A percentile compares a stretch with the other conserved stretches of the same genome.
Evolutionary conservation across 2,888 invertebrate species (phyloP).

Genomic region (Oscheius sp.): DNA sequence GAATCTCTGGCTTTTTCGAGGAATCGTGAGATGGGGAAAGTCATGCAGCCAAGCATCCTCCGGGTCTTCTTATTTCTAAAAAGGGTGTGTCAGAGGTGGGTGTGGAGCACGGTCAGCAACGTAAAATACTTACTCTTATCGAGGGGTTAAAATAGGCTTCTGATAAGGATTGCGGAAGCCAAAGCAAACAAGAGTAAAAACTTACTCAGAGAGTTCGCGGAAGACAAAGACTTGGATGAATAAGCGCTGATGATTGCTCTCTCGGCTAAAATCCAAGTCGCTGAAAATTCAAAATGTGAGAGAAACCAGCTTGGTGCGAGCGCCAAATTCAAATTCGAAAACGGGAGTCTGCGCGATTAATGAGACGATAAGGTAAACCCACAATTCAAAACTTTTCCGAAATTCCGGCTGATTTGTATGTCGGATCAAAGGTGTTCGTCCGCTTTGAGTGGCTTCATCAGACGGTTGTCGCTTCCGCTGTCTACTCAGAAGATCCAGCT

Average conservation of each 20-base stretch:
- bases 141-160: not conserved
- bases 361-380: slow-evolving; percentile 27
- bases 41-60: slow-evolving; percentile 60
- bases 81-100: not conserved
- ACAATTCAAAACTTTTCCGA: slow-evolving; percentile 50
- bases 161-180: too few relatives aligned
- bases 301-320: too few relatives aligned
- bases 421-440: slow-evolving; percentile 42
- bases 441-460: slow-evolving; percentile 6
- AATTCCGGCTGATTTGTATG: slow-evolving; percentile 48
- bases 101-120: not conserved
- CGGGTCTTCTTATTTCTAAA: slow-evolving; percentile 27
- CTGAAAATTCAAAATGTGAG: slow-evolving; percentile 20
- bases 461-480: slow-evolving; percentile 2
- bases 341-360: not conserved
- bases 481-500: slow-evolving; percentile 19
- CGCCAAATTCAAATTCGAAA: not conserved
- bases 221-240: not conserved
- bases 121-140: not conserved
- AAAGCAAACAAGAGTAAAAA: too few relatives aligned
- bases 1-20: slow-evolving; percentile 36
- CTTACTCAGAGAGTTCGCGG: too few relatives aligned
- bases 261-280: not conserved
- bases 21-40: slow-evolving; percentile 53
- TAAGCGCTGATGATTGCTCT: not conserved